Evolutionary conservation across 1,140 invertebrate species (phyloP), one percentile per base, ranked within the genome.

Genomic region (Tyrophagus putrescentiae): DNA sequence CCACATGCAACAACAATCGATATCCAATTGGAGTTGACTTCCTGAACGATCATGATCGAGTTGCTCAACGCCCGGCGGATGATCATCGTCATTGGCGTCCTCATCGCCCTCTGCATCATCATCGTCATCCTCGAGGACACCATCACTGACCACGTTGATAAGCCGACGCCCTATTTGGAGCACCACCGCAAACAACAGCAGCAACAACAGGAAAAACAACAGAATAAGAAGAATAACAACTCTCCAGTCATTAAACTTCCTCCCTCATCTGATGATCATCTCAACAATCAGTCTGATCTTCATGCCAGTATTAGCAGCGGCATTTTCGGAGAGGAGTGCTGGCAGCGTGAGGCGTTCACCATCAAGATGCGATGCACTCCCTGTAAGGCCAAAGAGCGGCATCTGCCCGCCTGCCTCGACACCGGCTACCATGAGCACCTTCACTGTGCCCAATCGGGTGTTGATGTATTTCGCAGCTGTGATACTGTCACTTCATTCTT

Each of bases 401-500:
- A 78, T 66, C 73, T 81, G 7, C 76, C 77, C 41, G 78, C 81
- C n/a, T 85, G 84, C 69, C 73, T 79, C 41, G 75, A 79, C 62
- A 82, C 82, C 1, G 77, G 82, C 57, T 82, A 79, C 65, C 84
- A 84, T 67, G 82, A 84, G 72, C 70, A 80, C 31, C 65, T 84
- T 5, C 76, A 77, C 64, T 84, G 83, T 72, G 76, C 77, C 64
- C 81, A 76, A 65, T 81, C 81, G 52, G 80, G 84, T 67, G 13
- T 34, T 27, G 78, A 76, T 52, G 76, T 82, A 32, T 83, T 42
- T 73, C 77, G 60, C 65, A 72, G 71, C 60, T 72, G 72, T 66
- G 54, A 66, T 39, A 59, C 62, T 59, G 64, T 71, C 7, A 60
- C 64, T 0, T 68, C 67, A 77, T 78, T 81, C 42, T 93, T 86